Percentiles rank a stretch among this genome's conserved stretches.
Evolutionary conservation across 2,797 vertebrate genomes (phyloP).

Genomic region (Cyclopterus lumpus): DNA sequence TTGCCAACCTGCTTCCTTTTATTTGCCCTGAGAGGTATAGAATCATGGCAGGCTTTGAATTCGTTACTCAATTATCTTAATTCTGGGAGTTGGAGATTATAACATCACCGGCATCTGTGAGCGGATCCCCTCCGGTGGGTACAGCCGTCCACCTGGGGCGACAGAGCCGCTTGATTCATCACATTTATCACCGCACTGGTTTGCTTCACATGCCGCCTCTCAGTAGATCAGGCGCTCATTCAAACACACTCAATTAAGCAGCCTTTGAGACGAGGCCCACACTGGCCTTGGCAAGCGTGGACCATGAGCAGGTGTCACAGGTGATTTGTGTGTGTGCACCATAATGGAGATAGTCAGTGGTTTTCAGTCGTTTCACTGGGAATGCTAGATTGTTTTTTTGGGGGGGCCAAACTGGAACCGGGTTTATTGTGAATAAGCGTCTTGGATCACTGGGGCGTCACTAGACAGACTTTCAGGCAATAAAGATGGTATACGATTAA

Average conservation of each 20-base stretch:
- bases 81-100: not conserved
- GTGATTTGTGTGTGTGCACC: not conserved
- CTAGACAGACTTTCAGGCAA: not conserved
- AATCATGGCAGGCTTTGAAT: not conserved
- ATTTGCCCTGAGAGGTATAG: not conserved
- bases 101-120: not conserved
- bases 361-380: not conserved
- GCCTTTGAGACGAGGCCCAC: conserved; percentile 15
- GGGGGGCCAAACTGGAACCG: not conserved
- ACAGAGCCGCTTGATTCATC: too few relatives aligned
- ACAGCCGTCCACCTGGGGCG: not conserved
- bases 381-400: not conserved
- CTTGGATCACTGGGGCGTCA: conserved; percentile 3
- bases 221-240: conserved; percentile 4
- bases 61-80: not conserved
- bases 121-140: not conserved
- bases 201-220: conserved; percentile 3
- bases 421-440: not conserved
- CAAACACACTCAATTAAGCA: conserved; percentile 12
- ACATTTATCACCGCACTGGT: conserved; percentile 1
- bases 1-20: not conserved
- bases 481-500: not conserved
- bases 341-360: too few relatives aligned
- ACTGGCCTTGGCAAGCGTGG: not conserved
- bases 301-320: not conserved